Evolutionary conservation across 2,113 vertebrate genomes (phyloP).

Genomic region (Nibea albiflora): DNA sequence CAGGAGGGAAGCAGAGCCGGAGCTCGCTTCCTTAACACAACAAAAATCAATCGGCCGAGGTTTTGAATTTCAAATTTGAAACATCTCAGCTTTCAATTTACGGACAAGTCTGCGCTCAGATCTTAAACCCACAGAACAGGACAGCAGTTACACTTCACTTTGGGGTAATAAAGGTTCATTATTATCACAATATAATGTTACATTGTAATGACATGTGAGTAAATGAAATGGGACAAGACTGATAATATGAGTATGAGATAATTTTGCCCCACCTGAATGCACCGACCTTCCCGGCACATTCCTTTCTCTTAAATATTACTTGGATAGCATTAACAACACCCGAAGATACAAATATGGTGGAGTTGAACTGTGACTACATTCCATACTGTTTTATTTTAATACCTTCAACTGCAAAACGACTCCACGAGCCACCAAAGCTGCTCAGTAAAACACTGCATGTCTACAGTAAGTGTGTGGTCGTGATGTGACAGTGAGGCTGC

Average conservation of each 20-base stretch:
- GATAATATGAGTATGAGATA: not conserved
- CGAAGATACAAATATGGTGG: not conserved
- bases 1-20: constrained; percentile 7
- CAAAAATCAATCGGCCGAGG: not conserved
- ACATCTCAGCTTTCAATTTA: constrained; percentile 10
- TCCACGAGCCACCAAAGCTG: not conserved
- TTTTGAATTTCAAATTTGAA: constrained; percentile 24
- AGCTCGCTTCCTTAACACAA: not conserved
- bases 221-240: not conserved
- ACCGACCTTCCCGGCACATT: no score
- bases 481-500: not conserved
- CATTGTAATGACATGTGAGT: not conserved
- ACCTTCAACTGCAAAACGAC: not conserved
- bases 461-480: not conserved
- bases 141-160: not conserved
- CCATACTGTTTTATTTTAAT: not conserved
- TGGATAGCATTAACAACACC: not conserved
- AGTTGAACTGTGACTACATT: not conserved
- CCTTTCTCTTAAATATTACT: constrained; percentile 8
- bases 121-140: constrained; percentile 17
- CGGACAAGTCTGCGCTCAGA: not conserved
- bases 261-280: not conserved
- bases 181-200: not conserved
- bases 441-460: not conserved
- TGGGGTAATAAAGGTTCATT: constrained; percentile 6